Conservation (phyloP, 1,140 invertebrate species). For the Aphis gossypii region DNA sequence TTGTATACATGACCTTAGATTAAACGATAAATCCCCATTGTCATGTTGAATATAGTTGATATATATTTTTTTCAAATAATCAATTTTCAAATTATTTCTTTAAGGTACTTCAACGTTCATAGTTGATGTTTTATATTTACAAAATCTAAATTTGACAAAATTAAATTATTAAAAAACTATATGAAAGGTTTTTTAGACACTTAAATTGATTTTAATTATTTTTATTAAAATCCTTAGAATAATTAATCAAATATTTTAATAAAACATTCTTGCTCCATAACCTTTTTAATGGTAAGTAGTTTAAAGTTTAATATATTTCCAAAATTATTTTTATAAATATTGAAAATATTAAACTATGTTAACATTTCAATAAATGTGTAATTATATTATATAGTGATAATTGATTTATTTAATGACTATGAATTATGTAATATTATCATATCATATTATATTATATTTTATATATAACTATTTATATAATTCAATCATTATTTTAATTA, state of each 20-base stretch:
- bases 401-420: too few species aligned
- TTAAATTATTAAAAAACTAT: too few species aligned
- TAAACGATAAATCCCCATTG: not conserved
- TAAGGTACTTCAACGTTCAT: not conserved
- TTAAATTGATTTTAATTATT: not conserved
- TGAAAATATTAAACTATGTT: too few species aligned
- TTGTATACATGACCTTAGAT: not conserved
- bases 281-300: too few species aligned
- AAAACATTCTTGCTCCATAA: not conserved
- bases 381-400: too few species aligned
- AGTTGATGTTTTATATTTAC: not conserved
- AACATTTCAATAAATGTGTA: too few species aligned
- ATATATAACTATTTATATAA: too few species aligned
- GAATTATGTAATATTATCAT: too few species aligned
- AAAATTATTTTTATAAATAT: too few species aligned
- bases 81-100: not conserved
- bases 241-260: not conserved
- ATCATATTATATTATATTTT: too few species aligned
- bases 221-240: not conserved
- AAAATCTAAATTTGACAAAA: not conserved
- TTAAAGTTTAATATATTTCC: too few species aligned
- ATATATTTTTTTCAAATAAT: not conserved
- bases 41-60: not conserved
- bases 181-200: not conserved
- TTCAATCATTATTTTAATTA: too few species aligned